These are phyloP conservation scores for Cylloceria caligata DNA, from an alignment of 2,888 invertebrate species.

Conservation along the genomic window DNA sequence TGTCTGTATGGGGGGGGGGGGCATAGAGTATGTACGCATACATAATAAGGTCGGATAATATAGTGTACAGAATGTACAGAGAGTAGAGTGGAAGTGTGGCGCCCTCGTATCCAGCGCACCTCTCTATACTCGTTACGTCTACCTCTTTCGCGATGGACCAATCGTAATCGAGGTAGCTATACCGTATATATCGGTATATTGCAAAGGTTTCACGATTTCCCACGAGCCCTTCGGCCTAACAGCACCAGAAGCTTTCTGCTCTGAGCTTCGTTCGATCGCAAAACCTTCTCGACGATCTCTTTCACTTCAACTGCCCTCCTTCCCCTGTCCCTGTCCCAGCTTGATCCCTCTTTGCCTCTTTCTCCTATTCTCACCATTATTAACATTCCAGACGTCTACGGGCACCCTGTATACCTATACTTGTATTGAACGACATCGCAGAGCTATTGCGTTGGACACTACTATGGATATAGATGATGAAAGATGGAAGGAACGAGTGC, in stretches of 20 bases:
- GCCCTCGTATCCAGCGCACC: constrained; percentile 12
- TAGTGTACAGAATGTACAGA: constrained; percentile 29
- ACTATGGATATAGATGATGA: neutral
- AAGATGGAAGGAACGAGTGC: neutral
- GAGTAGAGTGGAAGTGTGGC: constrained; percentile 29
- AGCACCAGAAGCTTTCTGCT: constrained; percentile 26
- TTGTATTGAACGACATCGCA: neutral
- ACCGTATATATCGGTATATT: constrained; percentile 20
- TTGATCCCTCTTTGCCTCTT: constrained; percentile 3
- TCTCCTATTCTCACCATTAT: constrained; percentile 16
- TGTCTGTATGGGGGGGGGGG: neutral
- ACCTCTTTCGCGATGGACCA: constrained; percentile 25
- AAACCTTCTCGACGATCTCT: constrained; percentile 31
- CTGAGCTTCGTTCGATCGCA: constrained; percentile 19
- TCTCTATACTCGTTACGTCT: constrained; percentile 15
- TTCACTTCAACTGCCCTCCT: constrained; percentile 4
- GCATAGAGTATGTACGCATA: neutral
- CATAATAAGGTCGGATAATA: constrained; percentile 1
- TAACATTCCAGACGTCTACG: constrained; percentile 16
- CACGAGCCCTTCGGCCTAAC: constrained; percentile 42
- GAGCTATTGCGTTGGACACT: neutral
- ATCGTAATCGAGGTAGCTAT: constrained; percentile 49
- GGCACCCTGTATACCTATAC: neutral
- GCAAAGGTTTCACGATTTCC: constrained; percentile 45
- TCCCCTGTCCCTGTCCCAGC: neutral